Evolutionary conservation across 2,113 vertebrate species (phyloP).

Genomic region (Charadrius vociferus): DNA sequence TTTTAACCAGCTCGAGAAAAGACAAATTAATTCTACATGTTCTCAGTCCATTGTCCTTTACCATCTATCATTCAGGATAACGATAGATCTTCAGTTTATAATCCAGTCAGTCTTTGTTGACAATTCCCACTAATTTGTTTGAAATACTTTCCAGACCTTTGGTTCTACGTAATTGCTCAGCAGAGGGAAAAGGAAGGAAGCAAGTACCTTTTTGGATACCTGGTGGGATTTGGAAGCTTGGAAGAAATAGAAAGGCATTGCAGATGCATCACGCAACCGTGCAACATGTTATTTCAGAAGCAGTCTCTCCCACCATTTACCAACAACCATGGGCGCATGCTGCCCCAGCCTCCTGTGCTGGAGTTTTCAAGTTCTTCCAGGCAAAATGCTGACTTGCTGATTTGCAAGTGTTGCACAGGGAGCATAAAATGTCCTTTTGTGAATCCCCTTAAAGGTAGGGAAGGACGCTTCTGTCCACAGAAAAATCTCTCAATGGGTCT

Average conservation of each 20-base stretch:
- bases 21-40: background rate
- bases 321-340: background rate
- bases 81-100: background rate
- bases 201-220: background rate
- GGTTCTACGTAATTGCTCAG: background rate
- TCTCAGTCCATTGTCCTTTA: background rate
- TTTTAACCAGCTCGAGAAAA: background rate
- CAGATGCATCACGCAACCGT: background rate
- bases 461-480: background rate
- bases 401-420: background rate
- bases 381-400: background rate
- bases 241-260: background rate
- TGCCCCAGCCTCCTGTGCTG: background rate
- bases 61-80: background rate
- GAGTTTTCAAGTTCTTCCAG: background rate
- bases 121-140: background rate
- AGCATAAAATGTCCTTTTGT: background rate
- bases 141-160: background rate
- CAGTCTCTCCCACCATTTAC: background rate
- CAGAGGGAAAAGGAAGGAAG: background rate
- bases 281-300: background rate
- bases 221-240: background rate
- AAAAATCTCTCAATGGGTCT: background rate
- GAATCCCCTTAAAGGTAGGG: background rate
- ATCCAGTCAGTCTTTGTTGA: background rate